These are phyloP conservation scores for Motacilla tschutschensis DNA, from an alignment of 2,113 vertebrate genomes.

Conservation along the genomic window DNA sequence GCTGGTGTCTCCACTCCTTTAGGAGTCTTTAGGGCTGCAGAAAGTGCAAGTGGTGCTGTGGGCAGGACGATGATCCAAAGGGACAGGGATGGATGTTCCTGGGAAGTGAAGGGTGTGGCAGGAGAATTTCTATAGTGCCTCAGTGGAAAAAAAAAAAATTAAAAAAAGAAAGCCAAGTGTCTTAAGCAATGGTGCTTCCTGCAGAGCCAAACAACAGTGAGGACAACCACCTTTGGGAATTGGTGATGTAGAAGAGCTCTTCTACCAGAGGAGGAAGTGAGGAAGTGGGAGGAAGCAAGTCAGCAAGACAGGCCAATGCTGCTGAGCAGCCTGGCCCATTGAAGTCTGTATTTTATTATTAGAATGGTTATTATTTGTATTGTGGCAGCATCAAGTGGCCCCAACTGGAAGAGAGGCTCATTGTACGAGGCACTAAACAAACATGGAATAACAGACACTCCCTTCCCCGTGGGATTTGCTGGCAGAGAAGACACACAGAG, in stretches of 20 bases:
- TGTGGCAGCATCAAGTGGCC: slow-evolving; percentile 44
- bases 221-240: slow-evolving; percentile 45
- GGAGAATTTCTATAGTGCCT: not conserved
- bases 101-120: slow-evolving; percentile 35
- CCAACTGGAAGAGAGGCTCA: slow-evolving; percentile 17
- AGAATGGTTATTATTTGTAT: slow-evolving; percentile 50
- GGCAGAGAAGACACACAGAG: slow-evolving; percentile 1
- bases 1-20: not conserved
- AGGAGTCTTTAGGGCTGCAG: not conserved
- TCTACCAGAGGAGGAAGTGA: not conserved
- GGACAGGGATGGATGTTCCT: not conserved
- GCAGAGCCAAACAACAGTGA: slow-evolving; percentile 46
- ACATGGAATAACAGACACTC: slow-evolving; percentile 26
- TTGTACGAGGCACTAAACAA: slow-evolving; percentile 42
- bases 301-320: slow-evolving; percentile 22
- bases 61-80: not conserved
- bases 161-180: not conserved
- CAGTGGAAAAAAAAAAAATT: slow-evolving; percentile 3
- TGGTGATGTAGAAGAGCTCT: slow-evolving; percentile 41
- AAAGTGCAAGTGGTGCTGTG: accelerated
- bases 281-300: slow-evolving; percentile 58
- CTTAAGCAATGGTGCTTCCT: slow-evolving; percentile 55
- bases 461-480: slow-evolving; percentile 34
- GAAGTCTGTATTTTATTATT: slow-evolving; percentile 58
- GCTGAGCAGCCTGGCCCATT: slow-evolving; percentile 30